Base-by-base conservation (phyloP, 2,888 invertebrate genomes). In the Torymus aiolomorphi region DNA sequence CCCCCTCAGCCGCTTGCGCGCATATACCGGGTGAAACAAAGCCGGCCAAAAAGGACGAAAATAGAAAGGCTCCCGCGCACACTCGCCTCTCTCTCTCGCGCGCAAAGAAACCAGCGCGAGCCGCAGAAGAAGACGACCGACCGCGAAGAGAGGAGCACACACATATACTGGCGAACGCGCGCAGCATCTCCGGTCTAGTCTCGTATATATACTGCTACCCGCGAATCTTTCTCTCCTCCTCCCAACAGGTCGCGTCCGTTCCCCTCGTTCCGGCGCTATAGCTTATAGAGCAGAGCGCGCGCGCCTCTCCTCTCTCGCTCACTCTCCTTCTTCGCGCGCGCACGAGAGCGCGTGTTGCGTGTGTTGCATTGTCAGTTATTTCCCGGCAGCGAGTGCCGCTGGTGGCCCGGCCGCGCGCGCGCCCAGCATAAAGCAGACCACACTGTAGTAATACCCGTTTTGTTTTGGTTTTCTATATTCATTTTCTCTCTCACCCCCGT, bases 371-470 rank as follows among this genome's bases (percentile, higher is more conserved):
- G 89, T 89, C 89, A 89, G 89, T 89, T 88, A 88, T 88, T 87
- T 88, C 89, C 86, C 89, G 89, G 88, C 89, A 88, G 89, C 87
- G 89, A 87, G 84, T 86, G 88, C 88, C 87, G 88, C 85, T 86
- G 86, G 73, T 59, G 51, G 65, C 57, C 56, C 51, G 4, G 54
- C 51, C 59, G 54, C 71, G 74, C 61, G 70, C 63, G 42, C 56
- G 24, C 42, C 42, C 31, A 52, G 10, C 62, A 72, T 16, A 63
- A 54, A 72, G 54, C n/a, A 72, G 62, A 62, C 24, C 66, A 75
- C 51, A 18, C 49, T 52, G 51, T 18, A 54, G n/a, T n/a, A n/a
- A n/a, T 14, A 24, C 54, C 24, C 14, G 18, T 5, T 5, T 42
- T 42, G 42, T 42, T 42, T 5, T 42, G 5, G 8, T 42, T 42